phyloP scores from a whole-genome alignment of 2,113 vertebrate species.

The Hucho hucho region DNA sequence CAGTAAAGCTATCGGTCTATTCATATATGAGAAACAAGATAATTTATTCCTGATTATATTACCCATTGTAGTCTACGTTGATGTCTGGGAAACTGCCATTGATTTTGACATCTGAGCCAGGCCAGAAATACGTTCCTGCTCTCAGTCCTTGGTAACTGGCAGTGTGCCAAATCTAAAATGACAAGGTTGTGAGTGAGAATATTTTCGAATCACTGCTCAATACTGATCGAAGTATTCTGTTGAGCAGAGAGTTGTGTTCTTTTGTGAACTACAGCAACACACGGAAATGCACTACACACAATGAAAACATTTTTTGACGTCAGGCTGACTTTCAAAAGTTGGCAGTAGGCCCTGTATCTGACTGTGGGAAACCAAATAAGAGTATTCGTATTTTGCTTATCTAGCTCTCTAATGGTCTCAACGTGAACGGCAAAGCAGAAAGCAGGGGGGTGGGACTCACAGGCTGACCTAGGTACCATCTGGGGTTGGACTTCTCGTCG shows the following conservation, averaged over 20 bases:
- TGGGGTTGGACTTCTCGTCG: slow-evolving; percentile 68
- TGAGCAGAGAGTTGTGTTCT: no score
- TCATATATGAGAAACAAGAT: no score
- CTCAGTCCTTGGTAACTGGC: slow-evolving; percentile 83
- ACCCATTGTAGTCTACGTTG: slow-evolving; percentile 81
- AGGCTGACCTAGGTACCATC: slow-evolving; percentile 76
- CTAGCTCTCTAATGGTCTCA: no score
- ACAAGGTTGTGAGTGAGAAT: background rate
- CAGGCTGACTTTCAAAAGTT: no score
- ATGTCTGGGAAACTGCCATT: slow-evolving; percentile 83
- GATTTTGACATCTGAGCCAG: slow-evolving; percentile 89
- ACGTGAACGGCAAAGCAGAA: background rate
- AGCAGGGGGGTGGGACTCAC: slow-evolving; percentile 49
- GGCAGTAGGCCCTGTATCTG: background rate
- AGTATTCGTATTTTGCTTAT: no score
- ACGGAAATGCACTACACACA: no score
- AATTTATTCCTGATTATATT: slow-evolving; percentile 10
- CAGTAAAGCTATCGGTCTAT: no score
- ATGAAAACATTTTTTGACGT: no score
- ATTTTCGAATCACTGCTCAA: no score
- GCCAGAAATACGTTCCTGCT: slow-evolving; percentile 90
- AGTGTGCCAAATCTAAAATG: slow-evolving; percentile 89
- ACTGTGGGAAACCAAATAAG: background rate
- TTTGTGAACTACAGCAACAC: no score
- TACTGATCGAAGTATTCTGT: no score